These are phyloP conservation scores for Brachyhypopomus gauderio DNA, from an alignment of 2,113 vertebrate genomes.

Conservation along the genomic window DNA sequence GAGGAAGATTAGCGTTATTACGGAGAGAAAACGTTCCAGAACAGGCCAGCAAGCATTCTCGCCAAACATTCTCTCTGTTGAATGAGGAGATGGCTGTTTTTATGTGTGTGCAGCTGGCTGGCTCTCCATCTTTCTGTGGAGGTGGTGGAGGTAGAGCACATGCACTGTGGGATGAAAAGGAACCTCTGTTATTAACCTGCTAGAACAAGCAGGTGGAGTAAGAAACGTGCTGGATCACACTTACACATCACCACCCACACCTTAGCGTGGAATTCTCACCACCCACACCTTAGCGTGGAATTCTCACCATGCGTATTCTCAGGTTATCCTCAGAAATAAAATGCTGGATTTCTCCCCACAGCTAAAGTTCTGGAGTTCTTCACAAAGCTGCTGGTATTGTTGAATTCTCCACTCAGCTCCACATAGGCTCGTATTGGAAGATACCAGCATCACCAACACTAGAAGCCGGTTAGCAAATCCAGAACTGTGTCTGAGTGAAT, in stretches of 20 bases:
- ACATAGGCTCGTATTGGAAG: not conserved
- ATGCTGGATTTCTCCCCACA: not conserved
- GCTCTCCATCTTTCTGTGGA: not conserved
- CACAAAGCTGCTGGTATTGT: too few species aligned
- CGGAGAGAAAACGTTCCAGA: constrained; percentile 62
- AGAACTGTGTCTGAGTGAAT: constrained; percentile 6
- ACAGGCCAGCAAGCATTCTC: constrained; percentile 63
- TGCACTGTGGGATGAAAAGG: not conserved
- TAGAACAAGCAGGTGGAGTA: not conserved
- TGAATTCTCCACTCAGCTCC: too few species aligned
- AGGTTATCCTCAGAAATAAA: too few species aligned
- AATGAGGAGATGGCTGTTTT: constrained; percentile 47
- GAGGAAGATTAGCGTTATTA: constrained; percentile 72
- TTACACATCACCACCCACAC: not conserved
- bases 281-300: not conserved
- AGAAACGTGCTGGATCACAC: too few species aligned
- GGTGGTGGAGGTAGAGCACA: not conserved
- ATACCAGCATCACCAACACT: not conserved
- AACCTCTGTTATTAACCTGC: not conserved
- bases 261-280: not conserved
- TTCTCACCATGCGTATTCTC: too few species aligned
- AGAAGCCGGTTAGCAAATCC: not conserved
- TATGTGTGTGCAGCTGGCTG: not conserved
- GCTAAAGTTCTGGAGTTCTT: too few species aligned
- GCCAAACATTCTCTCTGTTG: constrained; percentile 61